A percentile compares a stretch with the other conserved stretches of the same genome.
These are phyloP conservation scores for Liparis tanakae DNA, from an alignment of 2,797 vertebrate species.

Conservation along the genomic window DNA sequence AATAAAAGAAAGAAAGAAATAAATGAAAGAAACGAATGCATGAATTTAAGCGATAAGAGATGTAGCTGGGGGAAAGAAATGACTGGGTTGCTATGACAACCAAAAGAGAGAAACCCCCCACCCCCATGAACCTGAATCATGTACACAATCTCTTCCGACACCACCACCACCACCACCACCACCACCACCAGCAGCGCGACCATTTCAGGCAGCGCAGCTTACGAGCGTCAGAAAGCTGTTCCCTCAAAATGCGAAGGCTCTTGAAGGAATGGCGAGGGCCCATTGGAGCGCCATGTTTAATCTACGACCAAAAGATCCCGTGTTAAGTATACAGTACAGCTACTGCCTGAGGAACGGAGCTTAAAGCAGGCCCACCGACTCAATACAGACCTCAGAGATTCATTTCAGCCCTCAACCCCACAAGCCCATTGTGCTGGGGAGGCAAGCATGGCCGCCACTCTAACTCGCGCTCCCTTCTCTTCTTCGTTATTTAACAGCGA, in stretches of 20 bases:
- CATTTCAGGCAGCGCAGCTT: constrained; percentile 35
- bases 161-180: constrained; percentile 31
- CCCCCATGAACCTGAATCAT: constrained; percentile 63
- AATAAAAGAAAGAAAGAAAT: constrained; percentile 40
- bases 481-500: constrained; percentile 69
- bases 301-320: constrained; percentile 18
- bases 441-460: constrained; percentile 68
- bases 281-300: constrained; percentile 28
- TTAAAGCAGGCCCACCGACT: constrained; percentile 48
- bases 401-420: constrained; percentile 62
- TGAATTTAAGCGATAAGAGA: constrained; percentile 64
- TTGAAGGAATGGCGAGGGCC: background rate
- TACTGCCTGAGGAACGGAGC: constrained; percentile 38
- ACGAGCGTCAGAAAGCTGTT: constrained; percentile 37
- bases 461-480: constrained; percentile 44
- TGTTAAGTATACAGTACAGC: constrained; percentile 30
- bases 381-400: constrained; percentile 58
- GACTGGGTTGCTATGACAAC: constrained; percentile 79
- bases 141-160: constrained; percentile 60
- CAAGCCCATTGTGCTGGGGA: constrained; percentile 64
- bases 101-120: constrained; percentile 53
- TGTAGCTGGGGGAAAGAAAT: constrained; percentile 61
- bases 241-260: background rate
- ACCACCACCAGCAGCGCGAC: constrained; percentile 26
- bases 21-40: constrained; percentile 61